Evolutionary conservation across 2,888 invertebrate genomes (phyloP), one percentile per base, ranked within the genome.

Genomic region (Cephus runcator): DNA sequence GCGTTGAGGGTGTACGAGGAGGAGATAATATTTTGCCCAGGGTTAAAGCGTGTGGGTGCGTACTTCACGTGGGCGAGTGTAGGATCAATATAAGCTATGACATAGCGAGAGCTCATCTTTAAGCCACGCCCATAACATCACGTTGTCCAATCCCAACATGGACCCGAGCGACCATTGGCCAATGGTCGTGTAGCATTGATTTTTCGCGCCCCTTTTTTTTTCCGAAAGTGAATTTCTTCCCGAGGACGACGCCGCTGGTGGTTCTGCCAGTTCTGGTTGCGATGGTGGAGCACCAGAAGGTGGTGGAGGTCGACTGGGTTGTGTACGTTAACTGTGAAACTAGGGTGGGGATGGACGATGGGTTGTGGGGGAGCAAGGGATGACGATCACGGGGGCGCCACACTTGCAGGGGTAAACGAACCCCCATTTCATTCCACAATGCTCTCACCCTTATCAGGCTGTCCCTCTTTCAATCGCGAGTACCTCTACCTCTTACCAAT

Each of bases 61-160:
- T 56, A 56, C 56, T 56, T 56, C 56, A 56, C 34, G 34, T 74
- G 78, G 75, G 80, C 78, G 83, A 85, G 85, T 82, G 78, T 85
- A 87, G 89, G 91, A 91, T 91, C 91, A 90, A 91, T 91, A 91
- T 91, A 91, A 88, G 87, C 89, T 90, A 91, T 91, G 90, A 91
- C 89, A 91, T 86, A 90, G 88, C 89, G 89, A 90, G 89, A 91
- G 90, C 90, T 91, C 90, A 91, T 91, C 90, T 90, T 90, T 89
- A 90, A 90, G 90, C 90, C 86, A 87, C 91, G 87, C 91, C 90
- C 87, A 77, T 78, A 33, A 80, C 75, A 69, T 76, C 79, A 77
- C 73, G 74, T 35, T 81, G 80, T 78, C 91, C 90, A 91, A 91
- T 90, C 82, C 80, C 73, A 76, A 77, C 56, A 68, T 82, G 11